Percentiles rank a stretch among this genome's conserved stretches.
phyloP scores from a whole-genome alignment of 1,140 invertebrate species.

The Spodoptera litura region DNA sequence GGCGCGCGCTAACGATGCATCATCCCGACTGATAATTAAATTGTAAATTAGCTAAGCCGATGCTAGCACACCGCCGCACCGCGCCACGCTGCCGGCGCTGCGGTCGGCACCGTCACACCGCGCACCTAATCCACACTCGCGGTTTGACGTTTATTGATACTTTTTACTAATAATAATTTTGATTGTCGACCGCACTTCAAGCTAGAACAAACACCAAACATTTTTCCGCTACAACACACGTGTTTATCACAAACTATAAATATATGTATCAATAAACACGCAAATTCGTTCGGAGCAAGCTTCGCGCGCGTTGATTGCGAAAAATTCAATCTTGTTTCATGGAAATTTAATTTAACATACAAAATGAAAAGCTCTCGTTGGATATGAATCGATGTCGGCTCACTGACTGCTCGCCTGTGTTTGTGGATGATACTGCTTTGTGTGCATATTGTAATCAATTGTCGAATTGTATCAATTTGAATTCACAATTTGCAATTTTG shows the following conservation, averaged over 20 bases:
- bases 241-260: constrained; percentile 58
- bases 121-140: constrained; percentile 43
- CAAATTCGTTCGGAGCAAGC: constrained; percentile 68
- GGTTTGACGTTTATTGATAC: constrained; percentile 56
- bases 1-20: constrained; percentile 84
- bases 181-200: background rate
- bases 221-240: background rate
- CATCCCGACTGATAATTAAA: constrained; percentile 84
- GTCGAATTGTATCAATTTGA: constrained; percentile 83
- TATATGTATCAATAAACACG: constrained; percentile 46
- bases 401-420: constrained; percentile 81
- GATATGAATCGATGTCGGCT: constrained; percentile 82
- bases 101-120: constrained; percentile 56
- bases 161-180: constrained; percentile 33
- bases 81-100: constrained; percentile 55
- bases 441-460: constrained; percentile 86
- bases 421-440: constrained; percentile 82
- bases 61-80: constrained; percentile 64
- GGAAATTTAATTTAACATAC: constrained; percentile 86
- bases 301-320: constrained; percentile 81
- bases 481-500: constrained; percentile 84
- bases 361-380: constrained; percentile 84
- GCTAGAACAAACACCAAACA: background rate
- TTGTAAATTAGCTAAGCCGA: constrained; percentile 86
- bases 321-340: constrained; percentile 86